Evolutionary conservation across 2,888 invertebrate genomes (phyloP).

Genomic region (Plemyria rubiginata): DNA sequence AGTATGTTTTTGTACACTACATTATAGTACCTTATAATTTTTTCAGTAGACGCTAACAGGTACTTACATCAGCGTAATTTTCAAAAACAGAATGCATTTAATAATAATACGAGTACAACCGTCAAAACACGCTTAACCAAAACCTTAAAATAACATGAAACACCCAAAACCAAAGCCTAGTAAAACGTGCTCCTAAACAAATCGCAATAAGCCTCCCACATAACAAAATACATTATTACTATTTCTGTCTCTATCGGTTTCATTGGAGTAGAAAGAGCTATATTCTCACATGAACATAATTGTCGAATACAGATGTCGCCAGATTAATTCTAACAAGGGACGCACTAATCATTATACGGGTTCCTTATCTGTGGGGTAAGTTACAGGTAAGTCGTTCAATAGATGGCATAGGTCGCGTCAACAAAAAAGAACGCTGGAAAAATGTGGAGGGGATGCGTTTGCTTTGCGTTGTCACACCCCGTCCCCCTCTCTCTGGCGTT

Average conservation of each 20-base stretch:
- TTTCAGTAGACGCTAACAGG: too few relatives aligned
- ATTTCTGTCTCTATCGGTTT: slow-evolving; percentile 39
- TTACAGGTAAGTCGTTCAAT: too few relatives aligned
- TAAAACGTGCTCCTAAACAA: slow-evolving; percentile 45
- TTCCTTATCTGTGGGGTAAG: slow-evolving; percentile 47
- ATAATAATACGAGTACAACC: too few relatives aligned
- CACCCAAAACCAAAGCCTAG: slow-evolving; percentile 21
- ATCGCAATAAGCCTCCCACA: slow-evolving; percentile 47
- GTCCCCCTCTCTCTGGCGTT: too few relatives aligned
- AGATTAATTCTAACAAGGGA: slow-evolving; percentile 83
- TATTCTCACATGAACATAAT: slow-evolving; percentile 75
- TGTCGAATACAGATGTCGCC: slow-evolving; percentile 81
- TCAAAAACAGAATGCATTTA: too few relatives aligned
- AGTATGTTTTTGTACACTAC: too few relatives aligned
- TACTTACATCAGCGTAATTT: too few relatives aligned
- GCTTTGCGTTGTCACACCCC: too few relatives aligned
- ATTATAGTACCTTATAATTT: too few relatives aligned
- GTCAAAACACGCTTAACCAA: neutral
- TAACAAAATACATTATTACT: slow-evolving; percentile 37
- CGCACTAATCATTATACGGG: slow-evolving; percentile 72
- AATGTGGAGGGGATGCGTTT: too few relatives aligned
- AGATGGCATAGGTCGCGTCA: too few relatives aligned
- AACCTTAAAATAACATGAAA: slow-evolving; percentile 2
- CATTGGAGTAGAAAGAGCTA: slow-evolving; percentile 38
- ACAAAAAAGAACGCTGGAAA: too few relatives aligned